Conservation (phyloP, 2,797 vertebrate genomes). For the Muscicapa comitata region DNA sequence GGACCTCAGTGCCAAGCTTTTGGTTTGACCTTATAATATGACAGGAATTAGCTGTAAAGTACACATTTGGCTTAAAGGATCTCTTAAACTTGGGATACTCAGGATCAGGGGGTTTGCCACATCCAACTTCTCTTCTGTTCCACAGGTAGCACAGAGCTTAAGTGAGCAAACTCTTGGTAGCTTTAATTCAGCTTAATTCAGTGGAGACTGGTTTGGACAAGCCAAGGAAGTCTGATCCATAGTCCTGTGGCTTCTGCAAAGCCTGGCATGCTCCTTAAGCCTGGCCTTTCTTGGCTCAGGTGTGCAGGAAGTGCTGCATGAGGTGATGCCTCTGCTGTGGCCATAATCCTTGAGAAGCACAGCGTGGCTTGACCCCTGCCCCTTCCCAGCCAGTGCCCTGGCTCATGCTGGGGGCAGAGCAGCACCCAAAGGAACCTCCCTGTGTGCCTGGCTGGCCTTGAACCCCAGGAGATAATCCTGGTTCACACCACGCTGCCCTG, state of each 20-base stretch:
- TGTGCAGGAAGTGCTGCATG: fast-evolving
- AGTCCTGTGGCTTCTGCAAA: neutral
- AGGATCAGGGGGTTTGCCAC: neutral
- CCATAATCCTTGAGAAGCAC: neutral
- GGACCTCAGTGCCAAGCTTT: neutral
- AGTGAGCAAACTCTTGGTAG: neutral
- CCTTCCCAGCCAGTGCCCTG: neutral
- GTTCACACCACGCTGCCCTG: neutral
- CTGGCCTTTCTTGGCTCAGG: neutral
- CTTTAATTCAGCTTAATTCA: neutral
- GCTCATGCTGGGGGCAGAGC: fast-evolving
- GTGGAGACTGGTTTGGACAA: neutral
- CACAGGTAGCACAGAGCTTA: neutral
- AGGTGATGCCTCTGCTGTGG: neutral
- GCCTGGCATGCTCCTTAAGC: fast-evolving
- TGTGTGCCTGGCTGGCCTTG: neutral
- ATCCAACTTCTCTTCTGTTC: neutral
- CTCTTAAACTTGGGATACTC: neutral
- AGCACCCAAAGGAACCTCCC: neutral
- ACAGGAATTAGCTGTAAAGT: neutral
- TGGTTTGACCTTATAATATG: neutral
- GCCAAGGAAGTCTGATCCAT: neutral
- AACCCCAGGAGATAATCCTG: neutral
- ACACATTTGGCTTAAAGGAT: neutral
- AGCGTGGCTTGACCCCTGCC: fast-evolving